Evolutionary conservation across 2,113 vertebrate species (phyloP).

Genomic region (Monopterus albus): DNA sequence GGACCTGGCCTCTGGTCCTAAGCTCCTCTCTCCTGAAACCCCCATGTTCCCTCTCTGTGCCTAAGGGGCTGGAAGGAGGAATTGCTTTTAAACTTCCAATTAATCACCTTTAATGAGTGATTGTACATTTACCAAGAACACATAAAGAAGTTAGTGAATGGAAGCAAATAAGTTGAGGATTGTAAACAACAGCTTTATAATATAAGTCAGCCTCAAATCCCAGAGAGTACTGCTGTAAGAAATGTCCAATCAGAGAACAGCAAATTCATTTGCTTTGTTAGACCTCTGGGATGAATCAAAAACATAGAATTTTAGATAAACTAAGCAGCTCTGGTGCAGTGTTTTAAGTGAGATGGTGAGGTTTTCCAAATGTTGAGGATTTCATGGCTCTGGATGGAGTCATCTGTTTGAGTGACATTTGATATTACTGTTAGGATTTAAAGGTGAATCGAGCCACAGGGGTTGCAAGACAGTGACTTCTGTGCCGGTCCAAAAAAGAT

Average conservation of each 20-base stretch:
- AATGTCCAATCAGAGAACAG: conserved; percentile 11
- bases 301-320: too few species aligned
- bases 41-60: neutral
- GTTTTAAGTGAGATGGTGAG: too few species aligned
- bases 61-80: too few species aligned
- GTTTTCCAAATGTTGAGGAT: too few species aligned
- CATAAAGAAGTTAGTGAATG: neutral
- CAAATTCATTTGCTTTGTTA: neutral
- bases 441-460: too few species aligned
- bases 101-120: conserved; percentile 8
- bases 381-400: too few species aligned
- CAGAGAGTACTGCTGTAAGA: neutral
- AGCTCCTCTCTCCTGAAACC: conserved; percentile 1
- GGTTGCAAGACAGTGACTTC: too few species aligned
- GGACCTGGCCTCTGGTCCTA: neutral
- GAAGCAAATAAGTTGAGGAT: neutral
- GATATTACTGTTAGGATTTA: too few species aligned
- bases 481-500: too few species aligned
- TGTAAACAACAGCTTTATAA: neutral
- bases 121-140: neutral
- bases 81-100: conserved; percentile 4
- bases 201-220: neutral
- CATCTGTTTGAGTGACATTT: too few species aligned
- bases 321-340: too few species aligned
- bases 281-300: too few species aligned